phyloP scores from a whole-genome alignment of 53 echinoderm and acorn worm species.

The Paelopatides confundens region DNA sequence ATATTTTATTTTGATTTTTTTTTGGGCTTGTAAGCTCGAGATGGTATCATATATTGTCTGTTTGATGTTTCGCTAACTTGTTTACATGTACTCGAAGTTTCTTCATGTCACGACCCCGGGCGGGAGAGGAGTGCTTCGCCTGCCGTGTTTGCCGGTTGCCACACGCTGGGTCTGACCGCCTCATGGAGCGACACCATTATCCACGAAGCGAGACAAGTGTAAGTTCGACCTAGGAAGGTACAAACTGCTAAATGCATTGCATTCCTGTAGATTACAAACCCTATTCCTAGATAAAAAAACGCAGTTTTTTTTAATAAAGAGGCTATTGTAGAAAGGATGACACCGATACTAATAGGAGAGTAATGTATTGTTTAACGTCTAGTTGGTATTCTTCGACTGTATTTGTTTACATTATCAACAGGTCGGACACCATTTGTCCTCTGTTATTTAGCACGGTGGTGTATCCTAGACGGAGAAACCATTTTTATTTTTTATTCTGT shows the following conservation, averaged over 20 bases:
- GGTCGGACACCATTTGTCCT: too few relatives aligned
- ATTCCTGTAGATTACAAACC: too few relatives aligned
- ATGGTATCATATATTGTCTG: constrained; percentile 23
- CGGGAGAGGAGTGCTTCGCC: constrained; percentile 42
- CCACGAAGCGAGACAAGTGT: constrained; percentile 19
- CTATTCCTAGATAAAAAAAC: too few relatives aligned
- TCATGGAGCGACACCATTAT: constrained; percentile 43
- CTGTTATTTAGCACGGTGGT: too few relatives aligned
- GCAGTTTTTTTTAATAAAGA: too few relatives aligned
- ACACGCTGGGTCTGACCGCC: constrained; percentile 47
- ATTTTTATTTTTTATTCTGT: too few relatives aligned
- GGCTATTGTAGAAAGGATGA: too few relatives aligned
- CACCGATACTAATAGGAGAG: too few relatives aligned
- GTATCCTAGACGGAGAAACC: too few relatives aligned
- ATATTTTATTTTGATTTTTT: neutral
- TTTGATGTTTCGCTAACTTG: constrained; percentile 32
- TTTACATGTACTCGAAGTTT: constrained; percentile 35
- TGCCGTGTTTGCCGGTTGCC: constrained; percentile 32
- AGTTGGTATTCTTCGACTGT: too few relatives aligned
- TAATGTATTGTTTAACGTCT: too few relatives aligned
- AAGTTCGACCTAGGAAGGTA: neutral
- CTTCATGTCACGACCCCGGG: constrained; percentile 47
- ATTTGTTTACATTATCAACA: too few relatives aligned
- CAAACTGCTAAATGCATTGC: constrained; percentile 21
- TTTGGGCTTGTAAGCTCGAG: neutral